Evolutionary conservation across 1,140 invertebrate species (phyloP).

Genomic region (Nephila pilipes): DNA sequence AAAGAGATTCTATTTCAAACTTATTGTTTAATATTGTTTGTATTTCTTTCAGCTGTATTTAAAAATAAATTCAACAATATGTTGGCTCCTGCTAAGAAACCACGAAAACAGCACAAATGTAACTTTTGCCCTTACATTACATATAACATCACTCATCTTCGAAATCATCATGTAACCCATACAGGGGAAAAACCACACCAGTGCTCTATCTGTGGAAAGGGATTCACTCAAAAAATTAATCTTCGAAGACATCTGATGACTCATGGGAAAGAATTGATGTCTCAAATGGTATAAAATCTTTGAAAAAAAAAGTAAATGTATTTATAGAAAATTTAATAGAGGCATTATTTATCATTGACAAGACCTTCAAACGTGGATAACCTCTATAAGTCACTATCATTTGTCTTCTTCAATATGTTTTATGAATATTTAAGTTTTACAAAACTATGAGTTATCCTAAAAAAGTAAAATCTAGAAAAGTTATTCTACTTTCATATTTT

Average conservation of each 20-base stretch:
- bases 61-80: neutral
- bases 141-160: neutral
- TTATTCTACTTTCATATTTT: too few species aligned
- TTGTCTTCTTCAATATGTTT: too few species aligned
- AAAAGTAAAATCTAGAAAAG: too few species aligned
- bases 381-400: too few species aligned
- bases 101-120: neutral
- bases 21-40: neutral
- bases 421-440: too few species aligned
- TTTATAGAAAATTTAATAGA: too few species aligned
- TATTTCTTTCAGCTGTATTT: neutral
- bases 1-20: neutral
- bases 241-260: neutral
- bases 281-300: too few species aligned
- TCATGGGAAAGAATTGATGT: neutral
- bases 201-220: neutral
- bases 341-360: too few species aligned
- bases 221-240: neutral
- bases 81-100: neutral
- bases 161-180: constrained; percentile 9
- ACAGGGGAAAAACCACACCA: constrained; percentile 17
- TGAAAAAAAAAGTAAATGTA: too few species aligned
- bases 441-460: too few species aligned
- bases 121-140: neutral
- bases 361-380: too few species aligned